phyloP scores from a whole-genome alignment of 2,113 vertebrate genomes.

The Cyprichromis sp. region DNA sequence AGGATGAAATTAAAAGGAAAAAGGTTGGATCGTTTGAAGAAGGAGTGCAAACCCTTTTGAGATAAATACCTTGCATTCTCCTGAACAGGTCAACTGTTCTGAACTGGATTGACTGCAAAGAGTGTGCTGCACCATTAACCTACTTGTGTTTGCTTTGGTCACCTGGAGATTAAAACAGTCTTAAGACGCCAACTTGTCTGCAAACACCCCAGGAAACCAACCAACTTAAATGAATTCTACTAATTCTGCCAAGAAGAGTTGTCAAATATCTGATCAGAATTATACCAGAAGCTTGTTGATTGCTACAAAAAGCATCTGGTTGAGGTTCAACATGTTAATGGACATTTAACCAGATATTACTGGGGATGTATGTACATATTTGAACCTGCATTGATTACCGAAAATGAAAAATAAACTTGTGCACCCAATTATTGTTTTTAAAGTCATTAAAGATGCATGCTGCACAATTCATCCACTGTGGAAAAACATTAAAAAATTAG shows the following conservation, averaged over 20 bases:
- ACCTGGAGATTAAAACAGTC: not conserved
- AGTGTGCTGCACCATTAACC: not conserved
- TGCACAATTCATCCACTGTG: not conserved
- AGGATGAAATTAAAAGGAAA: not conserved
- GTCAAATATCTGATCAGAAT: not conserved
- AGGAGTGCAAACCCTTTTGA: not conserved
- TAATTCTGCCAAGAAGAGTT: not conserved
- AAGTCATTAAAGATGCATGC: not conserved
- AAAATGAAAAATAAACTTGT: not conserved
- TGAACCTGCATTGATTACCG: not conserved
- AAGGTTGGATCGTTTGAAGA: not conserved
- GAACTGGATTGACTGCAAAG: not conserved
- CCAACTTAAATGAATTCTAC: not conserved
- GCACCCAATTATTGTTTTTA: not conserved
- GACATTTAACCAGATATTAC: not conserved
- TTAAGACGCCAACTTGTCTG: not conserved
- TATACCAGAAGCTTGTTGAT: not conserved
- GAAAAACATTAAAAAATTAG: fast-evolving
- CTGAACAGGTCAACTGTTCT: not conserved
- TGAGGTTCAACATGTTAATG: fast-evolving
- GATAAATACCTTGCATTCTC: not conserved
- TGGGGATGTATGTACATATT: not conserved
- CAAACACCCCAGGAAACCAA: not conserved
- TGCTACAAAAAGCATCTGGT: not conserved
- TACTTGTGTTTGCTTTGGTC: not conserved